Conservation (phyloP, 2,797 vertebrate genomes). For the Alectoris magna region DNA sequence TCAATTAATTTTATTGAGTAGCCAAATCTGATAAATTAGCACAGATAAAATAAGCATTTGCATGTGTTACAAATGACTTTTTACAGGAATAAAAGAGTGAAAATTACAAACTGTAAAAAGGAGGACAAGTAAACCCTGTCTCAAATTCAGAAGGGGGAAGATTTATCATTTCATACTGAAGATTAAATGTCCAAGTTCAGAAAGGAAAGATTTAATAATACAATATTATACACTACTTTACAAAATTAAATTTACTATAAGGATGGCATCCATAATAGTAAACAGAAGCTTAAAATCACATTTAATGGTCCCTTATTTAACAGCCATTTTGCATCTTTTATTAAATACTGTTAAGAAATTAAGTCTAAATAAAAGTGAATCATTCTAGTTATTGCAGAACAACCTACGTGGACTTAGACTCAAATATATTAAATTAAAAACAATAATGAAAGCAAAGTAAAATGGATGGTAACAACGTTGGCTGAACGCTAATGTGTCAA, state of each 20-base stretch:
- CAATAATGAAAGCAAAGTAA: constrained; percentile 77
- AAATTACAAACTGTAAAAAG: constrained; percentile 86
- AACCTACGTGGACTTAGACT: constrained; percentile 70
- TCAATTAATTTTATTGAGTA: constrained; percentile 85
- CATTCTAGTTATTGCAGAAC: constrained; percentile 79
- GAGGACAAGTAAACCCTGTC: constrained; percentile 81
- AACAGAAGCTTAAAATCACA: constrained; percentile 82
- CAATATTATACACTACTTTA: constrained; percentile 89
- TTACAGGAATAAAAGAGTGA: constrained; percentile 84
- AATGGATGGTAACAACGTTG: constrained; percentile 73
- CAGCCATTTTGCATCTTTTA: constrained; percentile 75
- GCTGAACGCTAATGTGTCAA: constrained; percentile 68
- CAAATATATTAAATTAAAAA: constrained; percentile 80
- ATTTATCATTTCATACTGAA: constrained; percentile 77
- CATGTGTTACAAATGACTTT: constrained; percentile 85
- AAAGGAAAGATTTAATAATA: constrained; percentile 85
- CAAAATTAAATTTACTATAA: constrained; percentile 84
- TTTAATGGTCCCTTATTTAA: constrained; percentile 83
- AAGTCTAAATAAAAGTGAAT: constrained; percentile 73
- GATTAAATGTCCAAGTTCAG: constrained; percentile 76
- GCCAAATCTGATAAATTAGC: constrained; percentile 84
- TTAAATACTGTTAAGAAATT: constrained; percentile 71
- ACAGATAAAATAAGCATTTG: constrained; percentile 84
- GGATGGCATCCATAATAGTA: constrained; percentile 78
- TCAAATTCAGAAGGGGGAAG: constrained; percentile 75